A percentile compares a stretch with the other conserved stretches of the same genome.
These are phyloP conservation scores for Drosophila novamexicana DNA, from an alignment of 1,140 invertebrate species.

Conservation along the genomic window DNA sequence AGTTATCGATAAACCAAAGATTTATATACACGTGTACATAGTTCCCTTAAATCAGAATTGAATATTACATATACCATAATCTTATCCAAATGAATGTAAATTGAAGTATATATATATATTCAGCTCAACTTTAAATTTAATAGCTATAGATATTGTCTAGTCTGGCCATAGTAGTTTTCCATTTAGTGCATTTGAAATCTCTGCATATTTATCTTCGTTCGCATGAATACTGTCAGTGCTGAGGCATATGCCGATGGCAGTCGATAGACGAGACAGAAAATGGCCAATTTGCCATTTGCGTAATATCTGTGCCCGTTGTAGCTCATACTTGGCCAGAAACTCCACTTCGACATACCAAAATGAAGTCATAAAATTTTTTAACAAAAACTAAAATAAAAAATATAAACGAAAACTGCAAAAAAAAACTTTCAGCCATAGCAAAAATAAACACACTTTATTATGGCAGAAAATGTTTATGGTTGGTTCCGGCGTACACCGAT, in stretches of 20 bases:
- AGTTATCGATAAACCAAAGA: too few relatives aligned
- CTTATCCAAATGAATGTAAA: too few relatives aligned
- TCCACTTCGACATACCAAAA: conserved; percentile 43
- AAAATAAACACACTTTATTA: conserved; percentile 75
- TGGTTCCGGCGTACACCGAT: conserved; percentile 29
- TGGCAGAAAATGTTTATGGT: conserved; percentile 73
- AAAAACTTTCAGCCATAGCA: conserved; percentile 55
- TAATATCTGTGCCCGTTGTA: conserved; percentile 47
- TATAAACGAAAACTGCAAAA: background rate
- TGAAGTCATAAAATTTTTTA: conserved; percentile 73
- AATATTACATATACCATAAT: too few relatives aligned
- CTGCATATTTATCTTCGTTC: conserved; percentile 41
- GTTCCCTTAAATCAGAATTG: too few relatives aligned
- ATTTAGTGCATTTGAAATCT: conserved; percentile 24
- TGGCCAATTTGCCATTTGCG: conserved; percentile 70
- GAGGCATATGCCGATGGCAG: conserved; percentile 50
- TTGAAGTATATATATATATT: too few relatives aligned
- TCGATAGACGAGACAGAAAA: conserved; percentile 58
- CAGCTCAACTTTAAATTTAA: too few relatives aligned
- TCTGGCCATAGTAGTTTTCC: background rate
- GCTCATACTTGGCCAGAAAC: conserved; percentile 12
- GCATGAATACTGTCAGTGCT: conserved; percentile 21
- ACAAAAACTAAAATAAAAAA: conserved; percentile 33
- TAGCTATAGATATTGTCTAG: background rate
- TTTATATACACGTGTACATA: too few relatives aligned